Conservation (phyloP, 2,113 vertebrate species). For the Sinosuthora webbiana region DNA sequence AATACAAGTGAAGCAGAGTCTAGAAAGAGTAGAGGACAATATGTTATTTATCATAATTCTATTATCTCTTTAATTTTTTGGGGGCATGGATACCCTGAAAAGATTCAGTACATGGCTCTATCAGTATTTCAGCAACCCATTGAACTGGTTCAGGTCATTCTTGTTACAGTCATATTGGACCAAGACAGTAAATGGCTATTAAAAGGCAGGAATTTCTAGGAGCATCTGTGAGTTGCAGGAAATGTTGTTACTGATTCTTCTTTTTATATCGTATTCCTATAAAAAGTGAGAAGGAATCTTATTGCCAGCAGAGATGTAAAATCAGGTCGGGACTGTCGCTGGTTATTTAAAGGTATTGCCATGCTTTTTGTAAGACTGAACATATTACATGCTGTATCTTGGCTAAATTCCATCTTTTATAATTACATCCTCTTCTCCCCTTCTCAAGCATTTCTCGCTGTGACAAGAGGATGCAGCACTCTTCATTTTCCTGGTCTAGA, state of each 20-base stretch:
- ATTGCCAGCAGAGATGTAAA: conserved; percentile 53
- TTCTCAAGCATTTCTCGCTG: background rate
- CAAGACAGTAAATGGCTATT: background rate
- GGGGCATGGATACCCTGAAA: background rate
- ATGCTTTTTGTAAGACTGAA: conserved; percentile 21
- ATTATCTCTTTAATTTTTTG: background rate
- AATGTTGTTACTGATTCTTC: conserved; percentile 23
- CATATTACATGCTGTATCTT: conserved; percentile 30
- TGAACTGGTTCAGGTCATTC: background rate
- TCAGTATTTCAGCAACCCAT: background rate
- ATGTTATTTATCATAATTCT: background rate
- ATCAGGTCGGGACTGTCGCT: conserved; percentile 50
- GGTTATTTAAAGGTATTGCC: conserved; percentile 60
- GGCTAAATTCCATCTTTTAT: conserved; percentile 47
- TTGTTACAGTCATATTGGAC: background rate
- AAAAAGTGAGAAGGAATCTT: conserved; percentile 54
- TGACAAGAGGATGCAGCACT: background rate
- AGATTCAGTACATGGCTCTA: background rate
- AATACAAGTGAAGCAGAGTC: background rate
- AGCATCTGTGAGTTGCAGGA: conserved; percentile 37
- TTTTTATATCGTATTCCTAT: conserved; percentile 46
- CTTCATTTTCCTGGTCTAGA: background rate
- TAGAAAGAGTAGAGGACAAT: background rate
- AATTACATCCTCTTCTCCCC: conserved; percentile 21
- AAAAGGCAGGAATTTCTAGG: conserved; percentile 6